Percentiles rank a stretch among this genome's conserved stretches.
These are phyloP conservation scores for Phylloscopus collybita DNA, from an alignment of 2,797 vertebrate species.

Conservation along the genomic window DNA sequence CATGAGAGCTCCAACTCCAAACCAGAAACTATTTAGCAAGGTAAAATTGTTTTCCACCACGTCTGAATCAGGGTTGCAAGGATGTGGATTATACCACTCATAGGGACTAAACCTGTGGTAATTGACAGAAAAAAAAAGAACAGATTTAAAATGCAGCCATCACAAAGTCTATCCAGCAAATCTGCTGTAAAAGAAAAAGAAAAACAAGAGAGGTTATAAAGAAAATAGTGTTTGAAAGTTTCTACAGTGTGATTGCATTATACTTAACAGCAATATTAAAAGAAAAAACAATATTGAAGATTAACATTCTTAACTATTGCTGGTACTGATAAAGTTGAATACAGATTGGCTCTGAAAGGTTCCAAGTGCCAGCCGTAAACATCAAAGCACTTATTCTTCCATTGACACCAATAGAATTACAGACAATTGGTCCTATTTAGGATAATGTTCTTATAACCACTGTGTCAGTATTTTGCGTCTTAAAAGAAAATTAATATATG, in stretches of 20 bases:
- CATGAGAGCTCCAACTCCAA: slow-evolving; percentile 99
- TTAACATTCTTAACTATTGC: background rate
- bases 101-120: slow-evolving; percentile 99
- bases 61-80: slow-evolving; percentile 98
- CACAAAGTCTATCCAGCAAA: slow-evolving; percentile 74
- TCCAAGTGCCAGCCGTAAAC: slow-evolving; percentile 3
- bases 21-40: slow-evolving; percentile 99
- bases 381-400: background rate
- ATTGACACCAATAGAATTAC: background rate
- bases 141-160: slow-evolving; percentile 79
- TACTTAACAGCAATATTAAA: background rate
- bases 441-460: background rate
- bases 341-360: background rate
- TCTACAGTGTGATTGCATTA: slow-evolving; percentile 46
- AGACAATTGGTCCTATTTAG: background rate
- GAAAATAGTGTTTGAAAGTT: slow-evolving; percentile 55
- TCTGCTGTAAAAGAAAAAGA: slow-evolving; percentile 87
- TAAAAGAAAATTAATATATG: background rate
- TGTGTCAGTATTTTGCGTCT: background rate
- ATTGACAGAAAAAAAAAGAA: slow-evolving; percentile 87
- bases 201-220: slow-evolving; percentile 83
- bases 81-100: slow-evolving; percentile 99
- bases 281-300: slow-evolving; percentile 26
- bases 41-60: slow-evolving; percentile 99
- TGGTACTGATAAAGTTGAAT: background rate